Percentiles rank a stretch among this genome's conserved stretches.
phyloP scores from a whole-genome alignment of 1,140 invertebrate species.

The Bombus consobrinus region DNA sequence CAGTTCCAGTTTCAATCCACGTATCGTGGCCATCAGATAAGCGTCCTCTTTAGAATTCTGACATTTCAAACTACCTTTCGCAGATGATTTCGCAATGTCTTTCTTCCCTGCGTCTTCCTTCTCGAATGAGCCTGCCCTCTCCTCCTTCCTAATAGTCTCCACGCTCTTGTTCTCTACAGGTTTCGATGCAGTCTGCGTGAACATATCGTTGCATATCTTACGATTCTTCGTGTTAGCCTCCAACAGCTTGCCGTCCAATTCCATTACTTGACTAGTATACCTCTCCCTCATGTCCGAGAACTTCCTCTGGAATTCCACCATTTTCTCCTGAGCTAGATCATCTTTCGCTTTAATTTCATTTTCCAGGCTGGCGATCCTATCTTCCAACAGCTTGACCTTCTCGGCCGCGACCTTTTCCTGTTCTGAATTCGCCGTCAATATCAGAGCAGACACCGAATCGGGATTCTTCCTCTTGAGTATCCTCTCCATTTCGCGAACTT shows the following conservation, averaged over 20 bases:
- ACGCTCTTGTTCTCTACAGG: constrained; percentile 61
- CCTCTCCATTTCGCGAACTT: constrained; percentile 91
- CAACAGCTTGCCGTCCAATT: constrained; percentile 85
- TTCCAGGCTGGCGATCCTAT: constrained; percentile 87
- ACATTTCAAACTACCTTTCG: constrained; percentile 69
- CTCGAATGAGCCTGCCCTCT: constrained; percentile 39
- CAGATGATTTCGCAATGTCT: constrained; percentile 52
- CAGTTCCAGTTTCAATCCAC: constrained; percentile 89
- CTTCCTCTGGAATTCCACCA: constrained; percentile 88
- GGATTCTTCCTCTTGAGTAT: constrained; percentile 90
- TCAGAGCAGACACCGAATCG: constrained; percentile 89
- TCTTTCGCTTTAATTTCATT: constrained; percentile 87
- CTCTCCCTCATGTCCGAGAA: constrained; percentile 90
- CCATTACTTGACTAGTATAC: constrained; percentile 88
- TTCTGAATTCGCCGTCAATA: constrained; percentile 85
- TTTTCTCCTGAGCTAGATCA: constrained; percentile 86
- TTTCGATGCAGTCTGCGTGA: constrained; percentile 73
- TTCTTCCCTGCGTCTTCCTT: constrained; percentile 47
- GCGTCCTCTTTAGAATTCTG: constrained; percentile 86
- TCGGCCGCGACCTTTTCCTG: constrained; percentile 80
- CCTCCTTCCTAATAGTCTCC: constrained; percentile 62
- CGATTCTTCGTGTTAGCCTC: constrained; percentile 65
- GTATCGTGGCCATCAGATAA: constrained; percentile 89
- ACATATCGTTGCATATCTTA: constrained; percentile 70
- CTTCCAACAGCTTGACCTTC: constrained; percentile 85